phyloP scores from a whole-genome alignment of 2,113 vertebrate species.

The Chlorodrepanis virens region DNA sequence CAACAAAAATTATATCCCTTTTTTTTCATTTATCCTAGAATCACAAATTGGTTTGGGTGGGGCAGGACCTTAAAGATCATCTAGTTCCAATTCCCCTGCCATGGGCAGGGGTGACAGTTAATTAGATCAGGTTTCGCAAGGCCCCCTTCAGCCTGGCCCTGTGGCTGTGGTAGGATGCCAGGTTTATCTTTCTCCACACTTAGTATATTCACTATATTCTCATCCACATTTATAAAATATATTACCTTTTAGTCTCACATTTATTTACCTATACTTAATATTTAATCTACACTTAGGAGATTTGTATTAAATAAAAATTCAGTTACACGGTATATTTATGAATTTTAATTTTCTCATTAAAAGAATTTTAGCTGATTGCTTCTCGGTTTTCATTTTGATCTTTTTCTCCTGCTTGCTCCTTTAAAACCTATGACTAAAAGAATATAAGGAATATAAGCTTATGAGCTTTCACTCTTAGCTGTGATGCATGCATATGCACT shows the following conservation, averaged over 20 bases:
- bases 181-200: neutral
- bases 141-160: neutral
- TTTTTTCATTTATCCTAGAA: neutral
- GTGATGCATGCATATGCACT: neutral
- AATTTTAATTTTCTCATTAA: neutral
- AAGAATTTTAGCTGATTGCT: neutral
- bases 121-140: neutral
- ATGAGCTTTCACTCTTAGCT: neutral
- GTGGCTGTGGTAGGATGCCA: neutral
- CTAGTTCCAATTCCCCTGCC: neutral
- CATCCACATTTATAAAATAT: neutral
- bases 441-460: neutral
- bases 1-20: neutral
- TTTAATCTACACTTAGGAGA: neutral
- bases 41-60: neutral
- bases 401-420: neutral
- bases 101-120: neutral
- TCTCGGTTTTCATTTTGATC: neutral
- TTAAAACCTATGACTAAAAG: neutral
- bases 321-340: neutral
- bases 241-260: neutral
- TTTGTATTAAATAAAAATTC: neutral
- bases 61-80: neutral
- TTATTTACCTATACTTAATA: neutral
- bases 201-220: neutral